phyloP scores from a whole-genome alignment of 2,888 invertebrate species.

The Agrypnus murinus region DNA sequence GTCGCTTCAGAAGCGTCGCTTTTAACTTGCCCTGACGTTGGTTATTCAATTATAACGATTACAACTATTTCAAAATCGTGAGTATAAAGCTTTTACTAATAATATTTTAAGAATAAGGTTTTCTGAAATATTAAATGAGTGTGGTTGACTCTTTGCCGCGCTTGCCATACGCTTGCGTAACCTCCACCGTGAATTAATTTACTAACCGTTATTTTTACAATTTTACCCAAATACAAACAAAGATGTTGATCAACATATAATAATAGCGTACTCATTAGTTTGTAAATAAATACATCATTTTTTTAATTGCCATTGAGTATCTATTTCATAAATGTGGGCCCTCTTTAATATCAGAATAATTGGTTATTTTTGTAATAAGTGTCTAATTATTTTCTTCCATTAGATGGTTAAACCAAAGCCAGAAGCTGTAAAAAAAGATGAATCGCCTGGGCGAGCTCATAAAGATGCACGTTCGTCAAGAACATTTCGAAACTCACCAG shows the following conservation, averaged over 20 bases:
- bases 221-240: constrained; percentile 30
- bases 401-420: constrained; percentile 33
- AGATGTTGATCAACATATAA: background rate
- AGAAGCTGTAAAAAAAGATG: constrained; percentile 49
- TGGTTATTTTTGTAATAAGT: too few species aligned
- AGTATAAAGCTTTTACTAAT: too few species aligned
- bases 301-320: too few species aligned
- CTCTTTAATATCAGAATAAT: too few species aligned
- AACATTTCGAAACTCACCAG: constrained; percentile 52
- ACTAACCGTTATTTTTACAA: constrained; percentile 37
- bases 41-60: background rate
- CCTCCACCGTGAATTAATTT: constrained; percentile 25
- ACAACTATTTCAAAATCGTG: constrained; percentile 15
- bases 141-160: constrained; percentile 40
- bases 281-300: too few species aligned
- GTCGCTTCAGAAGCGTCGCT: constrained; percentile 50
- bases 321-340: too few species aligned
- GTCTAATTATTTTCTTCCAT: background rate
- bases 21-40: constrained; percentile 20
- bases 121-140: too few species aligned
- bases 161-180: constrained; percentile 43
- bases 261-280: background rate
- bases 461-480: constrained; percentile 46
- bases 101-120: too few species aligned
- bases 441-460: constrained; percentile 44